Conservation (phyloP, 1,140 invertebrate genomes). For the Trichonephila inaurata region DNA sequence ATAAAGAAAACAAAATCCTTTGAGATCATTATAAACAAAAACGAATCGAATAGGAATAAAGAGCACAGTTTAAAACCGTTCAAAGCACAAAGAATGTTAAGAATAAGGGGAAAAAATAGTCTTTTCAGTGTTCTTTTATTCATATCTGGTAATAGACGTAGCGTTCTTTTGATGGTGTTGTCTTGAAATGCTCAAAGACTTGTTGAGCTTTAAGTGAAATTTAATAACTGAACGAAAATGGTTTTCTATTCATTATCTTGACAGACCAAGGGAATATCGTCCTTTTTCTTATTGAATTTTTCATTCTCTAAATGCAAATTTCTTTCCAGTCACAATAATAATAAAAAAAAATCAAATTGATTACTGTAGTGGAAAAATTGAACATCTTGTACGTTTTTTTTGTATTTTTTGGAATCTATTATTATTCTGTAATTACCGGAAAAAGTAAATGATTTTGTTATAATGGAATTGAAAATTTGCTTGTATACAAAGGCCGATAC, state of each 20-base stretch:
- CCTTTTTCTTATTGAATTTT: neutral
- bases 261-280: neutral
- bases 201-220: constrained; percentile 51
- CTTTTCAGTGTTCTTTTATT: neutral
- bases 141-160: neutral
- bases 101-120: neutral
- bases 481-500: no score
- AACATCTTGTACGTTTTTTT: neutral
- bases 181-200: constrained; percentile 12
- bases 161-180: neutral
- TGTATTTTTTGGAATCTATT: neutral
- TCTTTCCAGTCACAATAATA: neutral
- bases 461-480: no score
- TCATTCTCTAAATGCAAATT: neutral
- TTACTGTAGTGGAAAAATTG: constrained; percentile 1
- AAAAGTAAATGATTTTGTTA: no score
- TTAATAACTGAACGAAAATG: constrained; percentile 40
- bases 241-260: constrained; percentile 13
- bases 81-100: neutral
- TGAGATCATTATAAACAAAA: neutral
- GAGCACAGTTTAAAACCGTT: neutral
- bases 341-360: neutral
- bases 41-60: neutral
- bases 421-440: no score
- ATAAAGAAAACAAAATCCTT: neutral